Evolutionary conservation across 2,797 vertebrate species (phyloP).

Genomic region (Rhinatrema bivittatum): DNA sequence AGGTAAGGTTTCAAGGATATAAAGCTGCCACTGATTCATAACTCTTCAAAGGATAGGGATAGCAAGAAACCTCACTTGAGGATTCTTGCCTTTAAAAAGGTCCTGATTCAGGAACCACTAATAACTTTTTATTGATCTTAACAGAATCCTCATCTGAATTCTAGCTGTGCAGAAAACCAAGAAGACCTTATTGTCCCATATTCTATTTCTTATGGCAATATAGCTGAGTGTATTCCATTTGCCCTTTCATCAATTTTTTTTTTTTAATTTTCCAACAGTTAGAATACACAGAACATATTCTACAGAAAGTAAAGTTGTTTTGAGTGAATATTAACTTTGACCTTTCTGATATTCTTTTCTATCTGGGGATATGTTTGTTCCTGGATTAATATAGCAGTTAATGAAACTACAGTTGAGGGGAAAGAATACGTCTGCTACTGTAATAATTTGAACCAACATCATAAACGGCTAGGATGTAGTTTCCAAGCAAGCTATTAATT

Average conservation of each 20-base stretch:
- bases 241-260: background rate
- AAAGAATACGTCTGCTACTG: no score
- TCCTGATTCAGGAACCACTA: constrained; percentile 15
- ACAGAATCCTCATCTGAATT: constrained; percentile 15
- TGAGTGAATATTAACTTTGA: no score
- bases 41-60: constrained; percentile 18
- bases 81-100: constrained; percentile 18
- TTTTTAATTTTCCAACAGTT: background rate
- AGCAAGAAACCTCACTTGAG: constrained; percentile 3
- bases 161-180: background rate
- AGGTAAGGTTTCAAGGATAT: background rate
- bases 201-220: constrained; percentile 1
- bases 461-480: no score
- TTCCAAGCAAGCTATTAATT: no score
- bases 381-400: no score
- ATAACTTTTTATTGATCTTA: constrained; percentile 24
- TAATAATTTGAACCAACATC: no score
- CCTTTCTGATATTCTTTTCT: no score
- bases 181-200: background rate
- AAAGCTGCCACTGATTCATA: constrained; percentile 1
- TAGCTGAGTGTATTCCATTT: background rate
- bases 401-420: no score
- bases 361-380: no score
- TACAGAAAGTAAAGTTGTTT: constrained; percentile 1
- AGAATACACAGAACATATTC: background rate